A percentile compares a stretch with the other conserved stretches of the same genome.
These are phyloP conservation scores for Scortum barcoo DNA, from an alignment of 2,113 vertebrate species.

Conservation along the genomic window DNA sequence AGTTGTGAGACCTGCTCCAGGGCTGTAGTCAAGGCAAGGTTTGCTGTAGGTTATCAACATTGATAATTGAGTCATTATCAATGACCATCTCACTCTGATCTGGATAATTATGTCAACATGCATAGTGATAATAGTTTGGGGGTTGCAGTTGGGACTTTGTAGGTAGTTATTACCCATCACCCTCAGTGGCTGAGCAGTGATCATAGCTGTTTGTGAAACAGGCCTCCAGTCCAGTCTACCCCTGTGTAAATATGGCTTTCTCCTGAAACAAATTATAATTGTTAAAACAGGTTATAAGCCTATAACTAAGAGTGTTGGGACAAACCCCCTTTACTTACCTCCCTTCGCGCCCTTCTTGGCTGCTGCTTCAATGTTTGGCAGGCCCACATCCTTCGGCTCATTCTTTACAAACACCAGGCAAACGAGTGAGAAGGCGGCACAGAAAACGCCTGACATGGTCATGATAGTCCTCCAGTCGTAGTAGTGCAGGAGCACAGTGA, in stretches of 20 bases:
- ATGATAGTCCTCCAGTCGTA: constrained; percentile 94
- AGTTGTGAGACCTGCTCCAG: too few relatives aligned
- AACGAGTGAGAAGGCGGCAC: constrained; percentile 87
- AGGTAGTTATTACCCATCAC: not conserved
- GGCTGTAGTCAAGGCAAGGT: too few relatives aligned
- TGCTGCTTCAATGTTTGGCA: constrained; percentile 87
- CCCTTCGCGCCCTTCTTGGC: constrained; percentile 88
- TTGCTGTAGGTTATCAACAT: not conserved
- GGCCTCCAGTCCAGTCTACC: not conserved
- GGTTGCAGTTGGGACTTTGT: not conserved
- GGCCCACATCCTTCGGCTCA: constrained; percentile 93
- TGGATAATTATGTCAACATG: constrained; percentile 3
- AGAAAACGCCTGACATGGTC: constrained; percentile 89
- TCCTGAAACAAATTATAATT: too few relatives aligned
- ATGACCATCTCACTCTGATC: not conserved
- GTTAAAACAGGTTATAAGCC: too few relatives aligned
- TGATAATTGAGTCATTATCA: not conserved
- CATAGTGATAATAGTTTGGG: too few relatives aligned
- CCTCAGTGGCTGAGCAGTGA: not conserved
- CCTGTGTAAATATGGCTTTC: not conserved
- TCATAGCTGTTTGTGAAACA: not conserved
- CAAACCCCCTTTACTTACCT: constrained; percentile 62
- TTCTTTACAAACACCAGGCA: constrained; percentile 92
- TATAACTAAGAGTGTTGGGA: too few relatives aligned
- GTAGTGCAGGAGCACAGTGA: constrained; percentile 89